A percentile compares a stretch with the other conserved stretches of the same genome.
Conservation (phyloP, 1,140 invertebrate species). For the Pogonomyrmex californicus region DNA sequence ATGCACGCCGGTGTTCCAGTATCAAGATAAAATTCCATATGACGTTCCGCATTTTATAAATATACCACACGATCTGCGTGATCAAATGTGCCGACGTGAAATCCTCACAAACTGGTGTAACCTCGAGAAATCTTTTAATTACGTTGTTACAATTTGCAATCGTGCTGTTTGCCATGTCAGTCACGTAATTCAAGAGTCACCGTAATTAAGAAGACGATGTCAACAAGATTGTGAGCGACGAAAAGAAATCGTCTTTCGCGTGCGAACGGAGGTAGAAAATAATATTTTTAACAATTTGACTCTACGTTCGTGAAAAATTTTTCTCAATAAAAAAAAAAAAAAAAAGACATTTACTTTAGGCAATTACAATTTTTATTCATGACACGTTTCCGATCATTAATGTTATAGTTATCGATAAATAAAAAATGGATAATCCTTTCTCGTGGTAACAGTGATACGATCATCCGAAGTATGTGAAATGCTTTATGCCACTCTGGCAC, state of each 20-base stretch:
- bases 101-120: background rate
- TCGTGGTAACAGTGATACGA: slow-evolving; percentile 25
- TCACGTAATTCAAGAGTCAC: slow-evolving; percentile 12
- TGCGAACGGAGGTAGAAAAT: too few species aligned
- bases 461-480: slow-evolving; percentile 43
- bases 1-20: background rate
- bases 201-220: background rate
- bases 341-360: background rate
- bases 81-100: slow-evolving; percentile 10
- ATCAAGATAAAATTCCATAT: slow-evolving; percentile 41
- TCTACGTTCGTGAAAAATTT: background rate
- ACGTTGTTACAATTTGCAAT: background rate
- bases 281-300: background rate
- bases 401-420: background rate
- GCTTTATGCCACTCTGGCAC: slow-evolving; percentile 45
- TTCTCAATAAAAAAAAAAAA: slow-evolving; percentile 14
- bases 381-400: background rate
- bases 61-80: slow-evolving; percentile 10
- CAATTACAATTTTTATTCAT: background rate
- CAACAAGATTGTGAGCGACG: background rate
- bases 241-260: background rate
- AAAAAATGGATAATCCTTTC: slow-evolving; percentile 43
- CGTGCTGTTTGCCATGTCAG: background rate
- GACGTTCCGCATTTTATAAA: slow-evolving; percentile 39
- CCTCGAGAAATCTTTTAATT: slow-evolving; percentile 31